These are phyloP conservation scores for Chionis minor DNA, from an alignment of 2,113 vertebrate genomes.

Conservation along the genomic window DNA sequence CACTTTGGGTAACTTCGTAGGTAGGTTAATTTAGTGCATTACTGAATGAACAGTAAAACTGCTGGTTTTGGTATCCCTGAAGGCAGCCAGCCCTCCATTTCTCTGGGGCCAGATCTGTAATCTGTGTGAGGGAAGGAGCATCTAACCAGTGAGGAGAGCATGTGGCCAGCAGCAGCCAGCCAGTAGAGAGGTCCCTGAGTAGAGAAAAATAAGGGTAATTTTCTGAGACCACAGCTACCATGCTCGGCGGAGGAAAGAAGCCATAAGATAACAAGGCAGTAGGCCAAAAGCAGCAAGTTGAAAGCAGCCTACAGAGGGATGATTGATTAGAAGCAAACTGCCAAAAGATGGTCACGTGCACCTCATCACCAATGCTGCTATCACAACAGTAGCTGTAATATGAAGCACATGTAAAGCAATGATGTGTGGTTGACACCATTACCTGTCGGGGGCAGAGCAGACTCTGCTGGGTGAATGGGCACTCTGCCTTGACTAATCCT, in stretches of 20 bases:
- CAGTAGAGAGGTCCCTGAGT: neutral
- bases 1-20: neutral
- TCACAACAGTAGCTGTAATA: neutral
- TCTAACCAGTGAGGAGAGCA: neutral
- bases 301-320: neutral
- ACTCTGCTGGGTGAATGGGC: neutral
- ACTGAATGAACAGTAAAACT: neutral
- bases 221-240: neutral
- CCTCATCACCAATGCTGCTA: neutral
- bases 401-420: neutral
- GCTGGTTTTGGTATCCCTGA: neutral
- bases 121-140: neutral
- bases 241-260: neutral
- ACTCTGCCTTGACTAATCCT: neutral
- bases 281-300: constrained; percentile 1
- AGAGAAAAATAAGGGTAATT: constrained; percentile 40
- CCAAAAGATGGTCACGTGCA: neutral
- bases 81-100: neutral
- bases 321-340: neutral
- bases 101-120: neutral
- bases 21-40: neutral
- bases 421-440: neutral
- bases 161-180: neutral
- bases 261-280: neutral
- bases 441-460: neutral